These are phyloP conservation scores for Ammodytes marinus DNA, from an alignment of 2,113 vertebrate species.

Conservation along the genomic window DNA sequence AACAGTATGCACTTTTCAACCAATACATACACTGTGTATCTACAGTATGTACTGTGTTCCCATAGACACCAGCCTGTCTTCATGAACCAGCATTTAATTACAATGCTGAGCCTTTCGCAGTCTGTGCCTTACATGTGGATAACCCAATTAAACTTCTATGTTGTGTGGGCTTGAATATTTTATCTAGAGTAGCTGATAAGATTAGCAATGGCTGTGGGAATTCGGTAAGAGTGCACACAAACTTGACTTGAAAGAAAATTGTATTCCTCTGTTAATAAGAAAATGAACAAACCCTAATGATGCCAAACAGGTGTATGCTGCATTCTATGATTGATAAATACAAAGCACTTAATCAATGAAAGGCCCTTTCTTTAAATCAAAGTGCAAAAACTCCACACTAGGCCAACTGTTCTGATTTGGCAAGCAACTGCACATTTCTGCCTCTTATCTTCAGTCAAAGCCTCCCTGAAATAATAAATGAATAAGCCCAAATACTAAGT, in stretches of 20 bases:
- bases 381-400: not conserved
- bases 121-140: not conserved
- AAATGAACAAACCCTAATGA: not conserved
- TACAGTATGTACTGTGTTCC: no score
- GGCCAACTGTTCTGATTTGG: not conserved
- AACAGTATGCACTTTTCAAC: not conserved
- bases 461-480: not conserved
- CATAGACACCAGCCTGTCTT: no score
- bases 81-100: not conserved
- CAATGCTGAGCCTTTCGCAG: not conserved
- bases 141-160: not conserved
- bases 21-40: not conserved
- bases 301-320: not conserved
- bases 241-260: not conserved
- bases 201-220: not conserved
- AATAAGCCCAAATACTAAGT: not conserved
- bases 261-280: no score
- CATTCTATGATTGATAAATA: not conserved
- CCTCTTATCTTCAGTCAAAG: not conserved
- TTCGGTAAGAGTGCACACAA: not conserved
- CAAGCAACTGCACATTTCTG: not conserved
- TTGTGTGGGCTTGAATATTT: not conserved
- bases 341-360: not conserved
- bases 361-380: not conserved
- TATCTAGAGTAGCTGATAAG: not conserved